phyloP scores from a whole-genome alignment of 2,113 vertebrate species.

The Notechis scutatus region DNA sequence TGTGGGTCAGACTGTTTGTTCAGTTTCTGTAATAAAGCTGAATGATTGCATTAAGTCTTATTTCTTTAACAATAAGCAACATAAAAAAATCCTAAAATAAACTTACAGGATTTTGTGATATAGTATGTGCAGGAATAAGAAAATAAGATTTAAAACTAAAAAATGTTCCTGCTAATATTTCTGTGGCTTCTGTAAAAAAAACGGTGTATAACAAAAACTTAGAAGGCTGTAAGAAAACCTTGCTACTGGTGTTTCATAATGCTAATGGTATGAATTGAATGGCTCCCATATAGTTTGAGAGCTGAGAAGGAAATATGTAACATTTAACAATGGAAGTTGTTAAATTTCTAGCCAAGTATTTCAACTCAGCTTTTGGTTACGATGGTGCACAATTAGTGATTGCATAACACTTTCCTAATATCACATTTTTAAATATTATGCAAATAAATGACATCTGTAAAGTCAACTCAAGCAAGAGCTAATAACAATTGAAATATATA shows the following conservation, averaged over 20 bases:
- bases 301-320: slow-evolving; percentile 18
- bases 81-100: slow-evolving; percentile 35
- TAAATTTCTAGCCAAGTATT: not conserved
- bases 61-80: slow-evolving; percentile 33
- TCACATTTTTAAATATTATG: not conserved
- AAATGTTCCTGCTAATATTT: slow-evolving; percentile 68
- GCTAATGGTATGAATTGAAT: slow-evolving; percentile 57
- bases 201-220: slow-evolving; percentile 69
- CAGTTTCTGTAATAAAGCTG: slow-evolving; percentile 7
- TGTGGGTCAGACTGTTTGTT: not conserved
- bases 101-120: slow-evolving; percentile 45
- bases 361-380: slow-evolving; percentile 17
- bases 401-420: not conserved
- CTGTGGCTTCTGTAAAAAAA: slow-evolving; percentile 69
- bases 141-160: slow-evolving; percentile 54
- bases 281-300: slow-evolving; percentile 61
- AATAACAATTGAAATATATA: not conserved
- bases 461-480: not conserved
- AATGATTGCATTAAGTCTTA: slow-evolving; percentile 44
- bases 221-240: slow-evolving; percentile 68
- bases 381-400: not conserved
- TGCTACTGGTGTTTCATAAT: slow-evolving; percentile 70
- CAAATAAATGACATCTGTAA: not conserved
- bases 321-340: not conserved
- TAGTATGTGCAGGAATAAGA: slow-evolving; percentile 43